phyloP scores from a whole-genome alignment of 2,113 vertebrate genomes.

The Clarias magur region DNA sequence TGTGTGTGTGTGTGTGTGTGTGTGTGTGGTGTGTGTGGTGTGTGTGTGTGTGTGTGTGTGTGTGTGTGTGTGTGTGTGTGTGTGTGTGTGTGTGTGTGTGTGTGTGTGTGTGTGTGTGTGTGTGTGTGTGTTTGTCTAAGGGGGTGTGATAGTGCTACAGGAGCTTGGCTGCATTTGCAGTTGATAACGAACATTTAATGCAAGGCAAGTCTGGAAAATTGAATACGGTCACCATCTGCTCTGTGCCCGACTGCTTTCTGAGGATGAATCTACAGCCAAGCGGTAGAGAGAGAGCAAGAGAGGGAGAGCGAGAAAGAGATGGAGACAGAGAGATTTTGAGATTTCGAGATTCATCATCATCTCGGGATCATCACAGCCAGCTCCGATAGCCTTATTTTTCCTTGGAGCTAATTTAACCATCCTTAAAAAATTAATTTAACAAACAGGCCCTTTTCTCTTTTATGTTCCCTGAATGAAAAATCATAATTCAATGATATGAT shows the following conservation, averaged over 20 bases:
- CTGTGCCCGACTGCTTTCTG: constrained; percentile 72
- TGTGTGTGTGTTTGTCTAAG: constrained; percentile 38
- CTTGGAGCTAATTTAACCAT: constrained; percentile 15
- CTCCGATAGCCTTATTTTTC: constrained; percentile 22
- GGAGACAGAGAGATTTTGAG: constrained; percentile 27
- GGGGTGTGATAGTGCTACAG: constrained; percentile 51
- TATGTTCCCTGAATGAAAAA: not conserved
- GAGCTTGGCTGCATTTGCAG: constrained; percentile 75
- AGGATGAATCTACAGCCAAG: constrained; percentile 59
- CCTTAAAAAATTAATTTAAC: constrained; percentile 15
- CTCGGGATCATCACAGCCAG: constrained; percentile 33
- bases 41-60: constrained; percentile 57
- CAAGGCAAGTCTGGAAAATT: constrained; percentile 78
- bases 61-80: constrained; percentile 60
- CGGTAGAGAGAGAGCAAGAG: constrained; percentile 35
- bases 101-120: constrained; percentile 59
- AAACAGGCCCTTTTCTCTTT: not conserved
- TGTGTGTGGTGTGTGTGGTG: constrained; percentile 60
- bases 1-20: constrained; percentile 56
- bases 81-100: constrained; percentile 64
- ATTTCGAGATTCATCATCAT: constrained; percentile 14
- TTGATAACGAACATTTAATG: constrained; percentile 81
- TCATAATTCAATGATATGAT: not conserved
- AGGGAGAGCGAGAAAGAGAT: constrained; percentile 21
- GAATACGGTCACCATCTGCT: constrained; percentile 83